Conservation (phyloP, 2,888 invertebrate genomes). For the Heliconius charithonia region DNA sequence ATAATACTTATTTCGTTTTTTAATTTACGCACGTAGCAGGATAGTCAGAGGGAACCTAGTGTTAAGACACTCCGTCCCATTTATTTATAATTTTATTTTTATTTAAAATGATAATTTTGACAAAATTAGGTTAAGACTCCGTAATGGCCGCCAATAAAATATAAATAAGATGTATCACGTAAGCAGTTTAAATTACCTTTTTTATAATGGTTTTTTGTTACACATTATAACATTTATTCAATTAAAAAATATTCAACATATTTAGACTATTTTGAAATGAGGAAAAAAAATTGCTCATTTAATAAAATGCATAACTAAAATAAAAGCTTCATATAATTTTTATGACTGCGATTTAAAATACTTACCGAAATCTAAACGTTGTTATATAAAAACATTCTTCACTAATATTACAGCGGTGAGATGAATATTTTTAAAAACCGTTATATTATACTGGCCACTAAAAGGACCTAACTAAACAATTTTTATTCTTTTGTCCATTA, state of each 20-base stretch:
- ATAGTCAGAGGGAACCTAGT: too few relatives aligned
- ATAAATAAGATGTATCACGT: not conserved
- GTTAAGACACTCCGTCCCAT: too few relatives aligned
- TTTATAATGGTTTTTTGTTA: not conserved
- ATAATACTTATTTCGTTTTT: not conserved
- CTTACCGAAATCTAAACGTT: not conserved
- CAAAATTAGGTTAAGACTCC: not conserved
- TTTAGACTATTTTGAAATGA: not conserved
- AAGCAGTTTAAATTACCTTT: constrained; percentile 6
- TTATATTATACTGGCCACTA: constrained; percentile 49
- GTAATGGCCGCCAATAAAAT: not conserved
- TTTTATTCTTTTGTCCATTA: constrained; percentile 76
- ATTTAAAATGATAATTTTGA: constrained; percentile 6
- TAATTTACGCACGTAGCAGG: too few relatives aligned
- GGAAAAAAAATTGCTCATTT: not conserved
- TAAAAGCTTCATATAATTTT: not conserved
- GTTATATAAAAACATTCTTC: constrained; percentile 19
- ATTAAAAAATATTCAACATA: not conserved
- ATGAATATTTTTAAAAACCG: constrained; percentile 49
- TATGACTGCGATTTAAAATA: not conserved
- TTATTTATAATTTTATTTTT: not conserved
- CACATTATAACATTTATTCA: not conserved
- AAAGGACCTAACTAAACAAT: constrained; percentile 63
- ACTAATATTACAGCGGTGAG: constrained; percentile 42
- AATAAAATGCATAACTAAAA: not conserved